Percentiles rank a stretch among this genome's conserved stretches.
Conservation (phyloP, 37 sponge, comb jelly and placozoan genomes). For the Hormiphora californensis region DNA sequence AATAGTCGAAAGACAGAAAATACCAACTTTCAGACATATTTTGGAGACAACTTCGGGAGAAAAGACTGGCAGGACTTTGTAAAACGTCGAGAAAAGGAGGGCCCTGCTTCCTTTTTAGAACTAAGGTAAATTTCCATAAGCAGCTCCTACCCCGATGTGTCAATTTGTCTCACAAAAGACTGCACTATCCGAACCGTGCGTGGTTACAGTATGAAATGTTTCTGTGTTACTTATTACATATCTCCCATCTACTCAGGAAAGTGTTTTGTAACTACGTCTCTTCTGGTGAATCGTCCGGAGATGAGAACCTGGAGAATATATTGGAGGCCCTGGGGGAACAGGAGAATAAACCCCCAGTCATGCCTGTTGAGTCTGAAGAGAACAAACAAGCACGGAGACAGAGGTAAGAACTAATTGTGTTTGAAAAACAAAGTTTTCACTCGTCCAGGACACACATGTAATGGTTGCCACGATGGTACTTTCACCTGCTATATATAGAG, state of each 20-base stretch:
- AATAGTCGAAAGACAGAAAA: background rate
- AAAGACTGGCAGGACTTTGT: conserved; percentile 4
- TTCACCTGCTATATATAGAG: too few species aligned
- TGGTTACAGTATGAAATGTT: too few species aligned
- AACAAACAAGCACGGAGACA: background rate
- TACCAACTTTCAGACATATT: conserved; percentile 18
- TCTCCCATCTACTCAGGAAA: background rate
- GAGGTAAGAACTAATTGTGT: too few species aligned
- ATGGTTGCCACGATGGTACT: too few species aligned
- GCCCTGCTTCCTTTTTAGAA: background rate
- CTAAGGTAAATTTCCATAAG: too few species aligned
- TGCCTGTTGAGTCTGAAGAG: background rate
- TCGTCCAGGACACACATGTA: too few species aligned
- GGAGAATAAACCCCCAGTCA: conserved; percentile 16
- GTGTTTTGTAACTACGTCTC: conserved; percentile 8
- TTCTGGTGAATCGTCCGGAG: background rate
- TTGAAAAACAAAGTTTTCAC: too few species aligned
- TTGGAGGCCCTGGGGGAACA: background rate
- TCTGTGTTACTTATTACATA: too few species aligned
- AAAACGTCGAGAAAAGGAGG: background rate
- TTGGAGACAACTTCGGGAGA: conserved; percentile 14
- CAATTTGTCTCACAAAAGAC: too few species aligned
- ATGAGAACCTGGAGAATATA: background rate
- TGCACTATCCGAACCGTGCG: too few species aligned
- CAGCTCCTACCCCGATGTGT: too few species aligned